Evolutionary conservation across 2,113 vertebrate species (phyloP).

Genomic region (Seriola quinqueradiata): DNA sequence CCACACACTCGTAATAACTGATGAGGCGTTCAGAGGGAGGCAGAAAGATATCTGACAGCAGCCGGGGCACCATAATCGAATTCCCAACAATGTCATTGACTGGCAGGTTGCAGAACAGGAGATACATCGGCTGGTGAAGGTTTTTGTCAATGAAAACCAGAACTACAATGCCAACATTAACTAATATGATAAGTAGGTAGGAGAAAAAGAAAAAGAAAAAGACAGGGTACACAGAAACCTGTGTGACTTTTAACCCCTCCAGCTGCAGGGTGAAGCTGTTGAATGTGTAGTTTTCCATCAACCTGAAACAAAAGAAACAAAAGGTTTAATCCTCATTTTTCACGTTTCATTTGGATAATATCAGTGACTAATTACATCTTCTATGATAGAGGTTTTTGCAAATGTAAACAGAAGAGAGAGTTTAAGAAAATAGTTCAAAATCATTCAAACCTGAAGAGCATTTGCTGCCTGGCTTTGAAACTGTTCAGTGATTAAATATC

Average conservation of each 20-base stretch:
- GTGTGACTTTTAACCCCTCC: constrained; percentile 69
- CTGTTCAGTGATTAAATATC: neutral
- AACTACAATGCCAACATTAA: constrained; percentile 60
- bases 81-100: constrained; percentile 73
- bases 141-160: constrained; percentile 55
- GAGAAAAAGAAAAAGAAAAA: constrained; percentile 65
- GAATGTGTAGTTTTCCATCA: constrained; percentile 59
- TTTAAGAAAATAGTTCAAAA: neutral
- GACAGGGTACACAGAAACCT: constrained; percentile 49
- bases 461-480: neutral
- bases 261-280: constrained; percentile 61
- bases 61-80: constrained; percentile 57
- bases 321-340: neutral
- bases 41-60: constrained; percentile 58
- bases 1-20: constrained; percentile 65
- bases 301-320: constrained; percentile 6
- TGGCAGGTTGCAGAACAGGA: constrained; percentile 73
- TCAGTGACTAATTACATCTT: no score
- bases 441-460: neutral
- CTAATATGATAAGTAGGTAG: constrained; percentile 65
- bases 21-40: constrained; percentile 63
- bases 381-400: no score
- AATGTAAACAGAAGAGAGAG: no score
- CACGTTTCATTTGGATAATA: neutral
- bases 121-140: constrained; percentile 77